Evolutionary conservation across 2,888 invertebrate species (phyloP), one percentile per base, ranked within the genome.

Genomic region (Gymnocheta viridis): DNA sequence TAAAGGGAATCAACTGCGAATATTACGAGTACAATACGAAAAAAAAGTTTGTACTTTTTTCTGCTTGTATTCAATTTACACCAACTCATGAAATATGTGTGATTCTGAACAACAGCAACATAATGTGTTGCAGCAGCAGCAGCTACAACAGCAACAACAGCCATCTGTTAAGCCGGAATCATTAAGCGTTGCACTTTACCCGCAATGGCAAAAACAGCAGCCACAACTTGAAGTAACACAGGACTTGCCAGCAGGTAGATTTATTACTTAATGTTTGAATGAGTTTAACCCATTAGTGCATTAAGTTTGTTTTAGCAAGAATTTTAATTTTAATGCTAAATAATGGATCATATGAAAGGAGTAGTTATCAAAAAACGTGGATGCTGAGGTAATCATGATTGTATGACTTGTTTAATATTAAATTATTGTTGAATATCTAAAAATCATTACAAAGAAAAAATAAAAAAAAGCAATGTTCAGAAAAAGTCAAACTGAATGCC

Each of bases 21-120:
- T 32, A 60, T 27, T 19, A 77, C 49, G 22, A 70, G 10, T 10
- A 19, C 27, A 67, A 54, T 32, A 41, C 9, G 7, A 67, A 66
- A 66, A 9, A 32, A 66, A 56, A 47, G 44, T n/a, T 2, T 44
- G 32, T 14, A 6, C 2, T 0, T 47, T 7, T 22, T 74, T 2
- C n/a, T 44, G 5, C 12, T 60, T 66, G 7, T 17, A 17, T 35
- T 14, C 12, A 62, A 44, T 22, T 29, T 41, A 54, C 3, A 24
- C 2, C 5, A 32, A 67, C 41, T 67, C 51, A 67, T 73, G 72
- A 35, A 77, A 72, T 72, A 84, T 84, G 83, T 80, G 60, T 54
- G 83, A 80, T 72, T 72, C 83, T 3, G 72, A 77, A 49, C 78
- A 78, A 24, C 77, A 67, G 9, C 56, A 70, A 51, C 56, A 70